Evolutionary conservation across 64 coral and sea anemone genomes (phyloP).

Genomic region (Montipora efflorescens): DNA sequence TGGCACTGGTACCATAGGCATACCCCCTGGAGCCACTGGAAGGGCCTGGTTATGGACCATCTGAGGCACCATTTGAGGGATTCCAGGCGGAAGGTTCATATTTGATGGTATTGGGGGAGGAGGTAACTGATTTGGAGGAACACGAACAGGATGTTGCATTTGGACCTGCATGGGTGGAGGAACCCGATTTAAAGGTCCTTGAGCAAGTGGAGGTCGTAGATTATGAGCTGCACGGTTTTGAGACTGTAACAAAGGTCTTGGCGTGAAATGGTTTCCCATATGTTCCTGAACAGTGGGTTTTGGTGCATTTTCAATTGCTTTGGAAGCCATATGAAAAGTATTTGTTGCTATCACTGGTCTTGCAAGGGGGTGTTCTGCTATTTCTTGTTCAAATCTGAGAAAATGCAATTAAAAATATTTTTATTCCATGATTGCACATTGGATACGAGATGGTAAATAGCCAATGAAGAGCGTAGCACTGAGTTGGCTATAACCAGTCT

Average conservation of each 20-base stretch:
- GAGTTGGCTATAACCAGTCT: no score
- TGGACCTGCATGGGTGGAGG: conserved; percentile 46
- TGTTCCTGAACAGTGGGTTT: conserved; percentile 39
- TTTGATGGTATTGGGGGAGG: conserved; percentile 52
- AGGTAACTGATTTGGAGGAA: conserved; percentile 57
- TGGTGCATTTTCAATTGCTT: conserved; percentile 89
- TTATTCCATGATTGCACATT: background rate
- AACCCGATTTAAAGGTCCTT: conserved; percentile 23
- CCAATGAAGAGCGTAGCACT: no score
- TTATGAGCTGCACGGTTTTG: background rate
- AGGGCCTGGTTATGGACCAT: conserved; percentile 64
- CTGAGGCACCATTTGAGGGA: conserved; percentile 30
- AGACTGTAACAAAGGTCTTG: background rate
- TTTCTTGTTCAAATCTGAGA: conserved; percentile 97
- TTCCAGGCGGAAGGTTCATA: conserved; percentile 21
- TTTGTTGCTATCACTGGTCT: conserved; percentile 86
- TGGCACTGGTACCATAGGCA: conserved; percentile 40
- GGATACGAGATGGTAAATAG: no score
- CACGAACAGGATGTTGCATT: conserved; percentile 26
- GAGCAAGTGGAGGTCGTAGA: conserved; percentile 42
- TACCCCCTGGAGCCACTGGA: conserved; percentile 8
- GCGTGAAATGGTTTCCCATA: background rate
- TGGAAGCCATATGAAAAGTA: conserved; percentile 90
- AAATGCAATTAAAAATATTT: background rate
- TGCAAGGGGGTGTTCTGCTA: conserved; percentile 79